Conservation (phyloP, 2,113 vertebrate species). For the Malurus alboscapulatus region DNA sequence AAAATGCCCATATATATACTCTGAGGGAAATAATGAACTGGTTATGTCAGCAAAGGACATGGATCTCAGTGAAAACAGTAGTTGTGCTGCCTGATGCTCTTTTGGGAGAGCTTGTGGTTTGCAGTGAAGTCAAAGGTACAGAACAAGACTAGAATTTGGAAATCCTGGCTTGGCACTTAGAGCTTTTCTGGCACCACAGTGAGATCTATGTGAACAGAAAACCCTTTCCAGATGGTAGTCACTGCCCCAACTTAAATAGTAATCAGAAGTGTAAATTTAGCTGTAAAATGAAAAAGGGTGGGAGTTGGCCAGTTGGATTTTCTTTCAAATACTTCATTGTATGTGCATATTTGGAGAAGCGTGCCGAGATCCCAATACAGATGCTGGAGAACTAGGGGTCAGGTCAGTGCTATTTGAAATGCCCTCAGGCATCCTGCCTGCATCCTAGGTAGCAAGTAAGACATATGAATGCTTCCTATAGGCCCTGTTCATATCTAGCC, state of each 20-base stretch:
- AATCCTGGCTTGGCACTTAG: background rate
- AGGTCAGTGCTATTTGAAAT: background rate
- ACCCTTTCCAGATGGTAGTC: background rate
- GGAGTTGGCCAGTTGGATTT: background rate
- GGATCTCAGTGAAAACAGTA: background rate
- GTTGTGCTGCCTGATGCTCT: background rate
- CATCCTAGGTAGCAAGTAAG: background rate
- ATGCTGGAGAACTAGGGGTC: background rate
- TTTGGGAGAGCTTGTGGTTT: background rate
- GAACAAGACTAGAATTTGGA: background rate
- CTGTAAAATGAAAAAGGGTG: too few relatives aligned
- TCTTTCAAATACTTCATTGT: background rate
- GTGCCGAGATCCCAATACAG: background rate
- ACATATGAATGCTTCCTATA: background rate
- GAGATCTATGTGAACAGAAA: background rate
- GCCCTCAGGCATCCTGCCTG: background rate
- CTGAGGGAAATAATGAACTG: background rate
- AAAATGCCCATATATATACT: background rate
- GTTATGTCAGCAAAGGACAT: background rate
- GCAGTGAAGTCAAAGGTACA: background rate
- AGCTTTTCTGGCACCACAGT: background rate
- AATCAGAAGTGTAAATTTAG: too few relatives aligned
- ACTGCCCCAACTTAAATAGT: background rate
- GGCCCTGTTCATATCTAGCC: background rate
- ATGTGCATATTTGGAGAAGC: background rate